Evolutionary conservation across 2,888 invertebrate genomes (phyloP).

Genomic region (Xanthia icteritia): DNA sequence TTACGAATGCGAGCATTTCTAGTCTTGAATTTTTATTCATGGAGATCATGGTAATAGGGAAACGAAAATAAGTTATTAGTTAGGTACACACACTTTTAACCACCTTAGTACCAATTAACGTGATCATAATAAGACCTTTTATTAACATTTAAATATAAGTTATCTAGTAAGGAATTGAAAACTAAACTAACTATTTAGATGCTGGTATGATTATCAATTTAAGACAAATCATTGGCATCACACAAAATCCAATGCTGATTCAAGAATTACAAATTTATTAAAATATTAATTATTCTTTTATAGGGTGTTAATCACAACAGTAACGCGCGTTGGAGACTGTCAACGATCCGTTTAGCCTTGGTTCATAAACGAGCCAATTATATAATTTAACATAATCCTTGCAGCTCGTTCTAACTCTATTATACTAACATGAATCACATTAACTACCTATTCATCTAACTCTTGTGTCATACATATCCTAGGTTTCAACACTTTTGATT

Average conservation of each 20-base stretch:
- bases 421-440: conserved; percentile 57
- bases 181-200: not conserved
- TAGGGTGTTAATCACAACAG: conserved; percentile 27
- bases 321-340: conserved; percentile 12
- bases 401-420: conserved; percentile 39
- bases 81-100: not conserved
- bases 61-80: conserved; percentile 1
- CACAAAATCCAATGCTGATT: not conserved
- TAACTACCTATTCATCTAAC: conserved; percentile 42
- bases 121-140: not conserved
- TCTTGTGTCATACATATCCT: conserved; percentile 52
- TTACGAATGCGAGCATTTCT: conserved; percentile 36
- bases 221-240: not conserved
- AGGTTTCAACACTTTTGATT: conserved; percentile 50
- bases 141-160: not conserved
- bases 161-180: not conserved
- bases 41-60: conserved; percentile 21
- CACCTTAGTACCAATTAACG: not conserved
- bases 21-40: conserved; percentile 46
- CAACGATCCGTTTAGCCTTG: conserved; percentile 45
- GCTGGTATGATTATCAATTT: not conserved
- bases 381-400: conserved; percentile 49
- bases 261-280: conserved; percentile 6
- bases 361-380: conserved; percentile 54
- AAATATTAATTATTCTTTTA: conserved; percentile 15